Evolutionary conservation across 2,797 vertebrate genomes (phyloP), one percentile per base, ranked within the genome.

Genomic region (Phataginus tricuspis): DNA sequence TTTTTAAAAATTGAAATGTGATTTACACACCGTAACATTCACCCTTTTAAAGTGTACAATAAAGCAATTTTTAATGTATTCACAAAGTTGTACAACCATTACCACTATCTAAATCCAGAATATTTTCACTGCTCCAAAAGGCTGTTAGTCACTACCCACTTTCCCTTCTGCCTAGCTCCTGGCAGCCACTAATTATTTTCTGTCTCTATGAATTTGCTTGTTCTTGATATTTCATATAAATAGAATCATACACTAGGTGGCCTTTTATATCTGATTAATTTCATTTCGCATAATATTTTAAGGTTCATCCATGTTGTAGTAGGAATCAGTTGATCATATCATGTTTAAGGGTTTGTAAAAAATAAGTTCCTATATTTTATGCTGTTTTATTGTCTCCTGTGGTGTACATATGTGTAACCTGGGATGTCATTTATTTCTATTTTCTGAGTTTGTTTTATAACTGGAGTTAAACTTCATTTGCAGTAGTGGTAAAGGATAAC

Each of bases 381-480:
- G 12, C 16, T 23, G 14, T 96, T 94, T 95, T 51, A 85, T 14
- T 91, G 82, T 34, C 19, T 59, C 21, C 39, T 85, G 7, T 49
- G 68, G 61, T 69, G 16, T 64, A 25, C 7, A 66, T 29, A 31
- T 57, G 25, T 91, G 23, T 86, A 61, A 80, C 29, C 55, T 75
- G 27, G 51, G 45, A 49, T 92, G 27, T 72, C 31, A 29, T 77
- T 90, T 94, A 25, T 31, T 93, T 88, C 69, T 78, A 3, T 92
- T 90, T 90, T 92, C 31, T 57, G 39, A 71, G 39, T 93, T 92
- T 94, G 63, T 92, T 91, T 86, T 77, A 59, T 80, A 93, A 91
- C 19, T 91, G 37, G 21, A 93, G 49, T 78, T 89, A 94, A 91
- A 83, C 64, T 91, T 95, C 57, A 7, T 85, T 93, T 84, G n/a